Percentiles rank a stretch among this genome's conserved stretches.
phyloP scores from a whole-genome alignment of 2,113 vertebrate species.

The Phoxinus phoxinus region DNA sequence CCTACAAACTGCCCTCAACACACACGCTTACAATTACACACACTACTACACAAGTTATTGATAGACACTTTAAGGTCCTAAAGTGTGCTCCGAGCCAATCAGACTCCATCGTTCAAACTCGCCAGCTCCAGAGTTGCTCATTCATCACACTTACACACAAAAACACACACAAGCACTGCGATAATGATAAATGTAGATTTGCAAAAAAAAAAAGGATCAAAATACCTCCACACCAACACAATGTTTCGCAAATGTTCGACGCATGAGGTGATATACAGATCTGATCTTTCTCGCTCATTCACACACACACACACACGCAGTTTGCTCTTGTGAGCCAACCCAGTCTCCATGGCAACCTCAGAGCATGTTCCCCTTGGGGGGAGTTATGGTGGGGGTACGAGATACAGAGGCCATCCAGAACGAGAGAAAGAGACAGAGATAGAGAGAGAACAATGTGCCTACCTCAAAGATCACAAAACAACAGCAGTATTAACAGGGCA shows the following conservation, averaged over 20 bases:
- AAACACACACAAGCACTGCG: slow-evolving; percentile 5
- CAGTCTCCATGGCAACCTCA: slow-evolving; percentile 63
- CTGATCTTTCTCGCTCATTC: slow-evolving; percentile 1
- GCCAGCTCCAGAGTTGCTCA: slow-evolving; percentile 13
- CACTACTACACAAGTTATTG: background rate
- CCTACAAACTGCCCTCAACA: background rate
- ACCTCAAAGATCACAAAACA: slow-evolving; percentile 15
- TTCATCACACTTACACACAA: slow-evolving; percentile 30
- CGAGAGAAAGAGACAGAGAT: slow-evolving; percentile 7
- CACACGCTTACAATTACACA: slow-evolving; percentile 1
- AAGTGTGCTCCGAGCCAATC: slow-evolving; percentile 27
- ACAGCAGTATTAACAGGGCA: slow-evolving; percentile 32
- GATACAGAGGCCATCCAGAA: slow-evolving; percentile 37
- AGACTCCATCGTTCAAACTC: slow-evolving; percentile 14
- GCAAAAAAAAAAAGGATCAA: slow-evolving; percentile 3
- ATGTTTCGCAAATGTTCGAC: slow-evolving; percentile 31
- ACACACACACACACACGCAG: background rate
- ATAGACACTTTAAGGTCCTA: slow-evolving; percentile 19
- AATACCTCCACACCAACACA: background rate
- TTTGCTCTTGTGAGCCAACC: slow-evolving; percentile 16
- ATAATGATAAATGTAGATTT: slow-evolving; percentile 40
- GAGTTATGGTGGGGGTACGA: slow-evolving; percentile 35
- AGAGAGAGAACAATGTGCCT: slow-evolving; percentile 17
- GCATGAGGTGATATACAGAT: slow-evolving; percentile 31
- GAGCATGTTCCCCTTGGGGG: slow-evolving; percentile 54